Conservation (phyloP, 2,888 invertebrate species). For the Carpatolechia fugitivella region DNA sequence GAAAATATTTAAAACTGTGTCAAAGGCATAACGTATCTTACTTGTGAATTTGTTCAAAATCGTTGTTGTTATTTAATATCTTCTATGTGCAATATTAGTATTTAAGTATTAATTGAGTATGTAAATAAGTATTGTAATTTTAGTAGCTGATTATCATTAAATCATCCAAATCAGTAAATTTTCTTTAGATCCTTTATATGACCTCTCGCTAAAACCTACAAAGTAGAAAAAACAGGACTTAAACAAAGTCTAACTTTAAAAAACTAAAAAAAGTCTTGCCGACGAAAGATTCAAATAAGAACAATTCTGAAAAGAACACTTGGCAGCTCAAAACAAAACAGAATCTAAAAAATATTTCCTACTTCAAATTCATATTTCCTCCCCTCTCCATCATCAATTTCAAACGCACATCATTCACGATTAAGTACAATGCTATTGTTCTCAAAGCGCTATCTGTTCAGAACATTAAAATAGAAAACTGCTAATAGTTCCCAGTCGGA, state of each 20-base stretch:
- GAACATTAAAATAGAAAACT: slow-evolving; percentile 28
- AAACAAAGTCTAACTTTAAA: no score
- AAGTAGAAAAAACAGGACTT: no score
- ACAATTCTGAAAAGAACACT: no score
- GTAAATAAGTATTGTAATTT: slow-evolving; percentile 68
- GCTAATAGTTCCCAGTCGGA: slow-evolving; percentile 33
- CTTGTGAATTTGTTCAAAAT: slow-evolving; percentile 40
- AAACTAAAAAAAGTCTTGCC: no score
- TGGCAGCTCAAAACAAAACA: background rate
- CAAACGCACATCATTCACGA: slow-evolving; percentile 11
- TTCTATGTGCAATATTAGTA: slow-evolving; percentile 73
- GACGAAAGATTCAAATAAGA: no score
- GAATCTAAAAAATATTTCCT: background rate
- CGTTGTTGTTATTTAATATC: slow-evolving; percentile 66
- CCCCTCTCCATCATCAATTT: slow-evolving; percentile 15
- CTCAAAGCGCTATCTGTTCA: slow-evolving; percentile 26
- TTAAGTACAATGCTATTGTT: slow-evolving; percentile 19
- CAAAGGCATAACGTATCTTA: slow-evolving; percentile 32
- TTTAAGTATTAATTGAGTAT: slow-evolving; percentile 67
- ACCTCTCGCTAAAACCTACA: no score
- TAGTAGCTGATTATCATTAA: slow-evolving; percentile 51
- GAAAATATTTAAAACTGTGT: slow-evolving; percentile 20
- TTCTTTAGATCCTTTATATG: no score
- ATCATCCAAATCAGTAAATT: slow-evolving; percentile 35
- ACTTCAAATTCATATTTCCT: slow-evolving; percentile 18